These are phyloP conservation scores for Boulengeromyrus knoepffleri DNA, from an alignment of 2,113 vertebrate genomes.

Conservation along the genomic window DNA sequence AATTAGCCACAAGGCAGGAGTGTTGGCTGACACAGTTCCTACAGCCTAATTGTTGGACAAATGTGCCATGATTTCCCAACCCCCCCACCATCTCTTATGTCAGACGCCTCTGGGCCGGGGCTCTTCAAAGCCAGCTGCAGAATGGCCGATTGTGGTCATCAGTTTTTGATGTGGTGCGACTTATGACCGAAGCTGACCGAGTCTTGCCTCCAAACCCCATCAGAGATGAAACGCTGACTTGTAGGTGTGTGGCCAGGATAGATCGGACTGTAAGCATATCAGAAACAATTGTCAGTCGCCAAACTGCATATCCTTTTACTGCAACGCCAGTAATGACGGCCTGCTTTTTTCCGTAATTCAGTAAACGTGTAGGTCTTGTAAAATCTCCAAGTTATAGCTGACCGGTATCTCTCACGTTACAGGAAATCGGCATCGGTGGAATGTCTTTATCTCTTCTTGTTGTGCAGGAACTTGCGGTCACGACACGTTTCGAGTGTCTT, in stretches of 20 bases:
- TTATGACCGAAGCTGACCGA: neutral
- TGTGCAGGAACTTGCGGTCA: neutral
- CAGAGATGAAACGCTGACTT: neutral
- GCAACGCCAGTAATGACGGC: neutral
- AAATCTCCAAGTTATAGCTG: neutral
- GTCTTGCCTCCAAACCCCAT: neutral
- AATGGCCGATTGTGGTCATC: neutral
- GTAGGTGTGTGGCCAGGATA: neutral
- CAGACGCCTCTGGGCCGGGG: neutral
- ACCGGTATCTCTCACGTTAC: neutral
- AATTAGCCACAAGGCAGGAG: conserved; percentile 8
- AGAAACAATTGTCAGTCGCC: neutral
- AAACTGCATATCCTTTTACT: neutral
- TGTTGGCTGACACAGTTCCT: conserved; percentile 13
- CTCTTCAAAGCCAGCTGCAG: neutral
- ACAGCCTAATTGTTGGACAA: conserved; percentile 17
- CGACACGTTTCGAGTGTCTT: neutral
- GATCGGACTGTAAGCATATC: neutral
- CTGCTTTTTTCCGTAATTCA: neutral
- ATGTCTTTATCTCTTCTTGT: neutral
- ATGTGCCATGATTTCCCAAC: neutral
- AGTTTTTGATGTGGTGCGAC: neutral
- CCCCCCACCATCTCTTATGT: neutral
- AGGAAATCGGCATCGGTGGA: neutral
- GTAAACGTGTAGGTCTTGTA: neutral